Evolutionary conservation across 2,888 invertebrate genomes (phyloP).

Genomic region (Oscheius sp.): DNA sequence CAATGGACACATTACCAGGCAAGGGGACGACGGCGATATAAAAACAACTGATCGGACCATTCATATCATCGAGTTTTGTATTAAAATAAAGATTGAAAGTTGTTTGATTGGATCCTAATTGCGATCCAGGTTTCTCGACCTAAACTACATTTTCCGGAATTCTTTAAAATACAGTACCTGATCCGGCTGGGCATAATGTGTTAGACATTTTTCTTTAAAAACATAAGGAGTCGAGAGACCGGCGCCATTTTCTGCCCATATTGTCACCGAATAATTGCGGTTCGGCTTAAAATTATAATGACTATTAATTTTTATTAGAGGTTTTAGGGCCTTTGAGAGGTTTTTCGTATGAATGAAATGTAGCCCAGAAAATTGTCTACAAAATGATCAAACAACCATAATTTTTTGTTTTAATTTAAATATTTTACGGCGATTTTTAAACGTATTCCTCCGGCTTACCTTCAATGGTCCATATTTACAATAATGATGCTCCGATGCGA

Average conservation of each 20-base stretch:
- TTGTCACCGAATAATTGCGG: slow-evolving; percentile 69
- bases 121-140: slow-evolving; percentile 61
- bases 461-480: slow-evolving; percentile 72
- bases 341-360: too few relatives aligned
- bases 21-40: slow-evolving; percentile 72
- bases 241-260: slow-evolving; percentile 72
- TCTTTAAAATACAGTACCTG: slow-evolving; percentile 5
- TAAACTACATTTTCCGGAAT: slow-evolving; percentile 7
- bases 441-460: slow-evolving; percentile 37
- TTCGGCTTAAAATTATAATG: slow-evolving; percentile 70
- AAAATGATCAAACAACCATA: too few relatives aligned
- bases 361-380: too few relatives aligned
- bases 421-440: too few relatives aligned
- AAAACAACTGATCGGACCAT: slow-evolving; percentile 72
- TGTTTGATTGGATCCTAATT: slow-evolving; percentile 58
- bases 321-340: too few relatives aligned
- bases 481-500: slow-evolving; percentile 60
- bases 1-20: slow-evolving; percentile 65
- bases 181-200: slow-evolving; percentile 69
- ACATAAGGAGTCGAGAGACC: slow-evolving; percentile 58
- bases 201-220: slow-evolving; percentile 64
- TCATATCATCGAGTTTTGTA: slow-evolving; percentile 65
- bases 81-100: slow-evolving; percentile 64
- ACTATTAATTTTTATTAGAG: too few relatives aligned
- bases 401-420: too few relatives aligned